These are phyloP conservation scores for Podabrus alpinus DNA, from an alignment of 2,888 invertebrate species.

Conservation along the genomic window DNA sequence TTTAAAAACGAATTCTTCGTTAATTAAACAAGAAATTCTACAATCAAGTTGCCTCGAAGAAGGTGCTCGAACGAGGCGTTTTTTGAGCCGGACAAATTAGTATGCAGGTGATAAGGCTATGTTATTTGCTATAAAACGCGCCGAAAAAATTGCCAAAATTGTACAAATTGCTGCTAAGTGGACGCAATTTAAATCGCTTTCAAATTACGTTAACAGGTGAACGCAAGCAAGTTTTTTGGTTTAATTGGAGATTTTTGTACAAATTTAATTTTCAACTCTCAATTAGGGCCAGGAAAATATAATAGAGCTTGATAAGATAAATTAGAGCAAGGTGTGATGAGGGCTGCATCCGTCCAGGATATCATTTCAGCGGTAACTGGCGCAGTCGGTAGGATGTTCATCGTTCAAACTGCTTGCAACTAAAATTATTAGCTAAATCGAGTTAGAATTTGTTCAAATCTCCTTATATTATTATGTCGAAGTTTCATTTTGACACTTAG, in stretches of 20 bases:
- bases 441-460: no score
- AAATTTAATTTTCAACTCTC: background rate
- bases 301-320: no score
- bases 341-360: background rate
- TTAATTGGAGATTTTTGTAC: background rate
- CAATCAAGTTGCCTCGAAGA: background rate
- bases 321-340: background rate
- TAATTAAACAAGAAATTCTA: background rate
- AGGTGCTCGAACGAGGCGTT: background rate
- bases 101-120: background rate
- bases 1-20: background rate
- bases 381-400: background rate
- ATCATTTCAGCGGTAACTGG: background rate
- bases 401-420: no score
- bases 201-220: background rate
- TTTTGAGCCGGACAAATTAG: background rate
- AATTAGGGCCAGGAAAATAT: background rate
- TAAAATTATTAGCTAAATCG: no score
- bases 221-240: background rate
- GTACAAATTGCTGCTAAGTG: background rate
- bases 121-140: background rate
- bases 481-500: no score
- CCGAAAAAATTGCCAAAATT: background rate
- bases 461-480: no score
- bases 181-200: background rate